A percentile compares a stretch with the other conserved stretches of the same genome.
Evolutionary conservation across 2,113 vertebrate species (phyloP).

Genomic region (Oriolus oriolus): DNA sequence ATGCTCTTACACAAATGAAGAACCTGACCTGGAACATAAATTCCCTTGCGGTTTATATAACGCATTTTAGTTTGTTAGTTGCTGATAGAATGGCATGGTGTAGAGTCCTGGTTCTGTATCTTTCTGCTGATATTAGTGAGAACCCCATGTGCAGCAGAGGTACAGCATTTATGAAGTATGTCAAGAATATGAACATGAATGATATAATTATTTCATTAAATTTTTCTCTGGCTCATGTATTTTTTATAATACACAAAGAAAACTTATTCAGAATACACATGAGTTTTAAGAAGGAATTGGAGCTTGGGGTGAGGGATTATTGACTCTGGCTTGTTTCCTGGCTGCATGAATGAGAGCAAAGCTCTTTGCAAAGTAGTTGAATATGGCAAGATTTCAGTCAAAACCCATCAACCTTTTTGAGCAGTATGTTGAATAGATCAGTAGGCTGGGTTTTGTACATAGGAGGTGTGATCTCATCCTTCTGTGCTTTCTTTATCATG

Average conservation of each 20-base stretch:
- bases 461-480: background rate
- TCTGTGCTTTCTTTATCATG: background rate
- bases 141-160: background rate
- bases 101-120: background rate
- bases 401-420: background rate
- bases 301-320: constrained; percentile 24
- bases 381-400: constrained; percentile 17
- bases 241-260: constrained; percentile 39
- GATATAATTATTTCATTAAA: constrained; percentile 7
- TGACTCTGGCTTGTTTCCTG: constrained; percentile 50
- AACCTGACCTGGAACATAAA: background rate
- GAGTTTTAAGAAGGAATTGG: constrained; percentile 39
- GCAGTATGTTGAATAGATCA: background rate
- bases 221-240: constrained; percentile 12
- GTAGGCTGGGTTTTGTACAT: background rate
- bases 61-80: background rate
- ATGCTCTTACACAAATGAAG: background rate
- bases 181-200: background rate
- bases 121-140: background rate
- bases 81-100: background rate
- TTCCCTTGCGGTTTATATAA: background rate
- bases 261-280: constrained; percentile 21
- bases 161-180: background rate
- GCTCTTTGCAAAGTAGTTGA: background rate
- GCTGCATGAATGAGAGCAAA: constrained; percentile 16